These are phyloP conservation scores for Dendrocopos noguchii DNA, from an alignment of 2,113 vertebrate species.

Conservation along the genomic window DNA sequence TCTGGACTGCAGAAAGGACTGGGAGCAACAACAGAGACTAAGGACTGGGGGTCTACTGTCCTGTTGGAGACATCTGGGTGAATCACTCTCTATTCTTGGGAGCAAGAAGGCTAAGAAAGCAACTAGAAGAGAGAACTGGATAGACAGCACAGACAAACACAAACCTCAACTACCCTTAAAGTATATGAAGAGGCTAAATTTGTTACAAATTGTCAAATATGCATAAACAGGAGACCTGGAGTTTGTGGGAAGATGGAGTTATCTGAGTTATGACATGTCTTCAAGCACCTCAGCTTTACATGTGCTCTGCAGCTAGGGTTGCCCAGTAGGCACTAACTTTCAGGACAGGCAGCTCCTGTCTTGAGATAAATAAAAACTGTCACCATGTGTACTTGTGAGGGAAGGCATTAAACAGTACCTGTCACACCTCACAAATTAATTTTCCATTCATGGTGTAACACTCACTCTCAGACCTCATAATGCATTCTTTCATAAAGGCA, in stretches of 20 bases:
- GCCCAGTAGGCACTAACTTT: not conserved
- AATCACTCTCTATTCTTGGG: not conserved
- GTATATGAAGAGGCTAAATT: not conserved
- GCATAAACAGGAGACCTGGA: not conserved
- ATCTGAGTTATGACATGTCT: not conserved
- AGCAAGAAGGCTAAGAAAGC: not conserved
- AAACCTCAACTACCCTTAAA: not conserved
- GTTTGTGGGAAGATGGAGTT: not conserved
- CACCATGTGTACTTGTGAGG: not conserved
- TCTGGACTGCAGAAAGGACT: not conserved
- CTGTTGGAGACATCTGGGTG: not conserved
- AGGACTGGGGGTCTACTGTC: not conserved
- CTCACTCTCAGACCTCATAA: not conserved
- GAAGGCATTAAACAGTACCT: not conserved
- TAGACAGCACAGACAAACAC: not conserved
- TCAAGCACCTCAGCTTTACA: not conserved
- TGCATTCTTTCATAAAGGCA: not conserved
- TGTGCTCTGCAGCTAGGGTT: not conserved
- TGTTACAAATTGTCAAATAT: not conserved
- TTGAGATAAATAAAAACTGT: constrained; percentile 16
- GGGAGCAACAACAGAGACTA: not conserved
- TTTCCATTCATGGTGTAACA: not conserved
- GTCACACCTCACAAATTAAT: not conserved
- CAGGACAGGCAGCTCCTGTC: not conserved
- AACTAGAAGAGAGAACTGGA: not conserved